Evolutionary conservation across 2,888 invertebrate genomes (phyloP).

Genomic region (Amphipoea lucens): DNA sequence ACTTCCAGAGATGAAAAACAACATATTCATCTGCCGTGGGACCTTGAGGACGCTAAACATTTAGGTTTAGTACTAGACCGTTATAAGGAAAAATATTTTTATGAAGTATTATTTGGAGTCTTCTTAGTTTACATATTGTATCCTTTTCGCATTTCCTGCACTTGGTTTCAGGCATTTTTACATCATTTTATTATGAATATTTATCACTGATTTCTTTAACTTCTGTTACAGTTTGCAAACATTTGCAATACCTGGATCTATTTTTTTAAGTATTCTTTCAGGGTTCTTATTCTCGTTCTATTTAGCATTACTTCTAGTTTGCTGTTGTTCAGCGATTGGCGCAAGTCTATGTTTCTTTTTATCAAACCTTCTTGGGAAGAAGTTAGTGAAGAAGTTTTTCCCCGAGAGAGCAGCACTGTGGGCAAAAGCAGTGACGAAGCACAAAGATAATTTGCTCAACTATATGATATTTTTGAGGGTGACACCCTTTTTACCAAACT

Average conservation of each 20-base stretch:
- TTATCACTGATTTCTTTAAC: conserved; percentile 75
- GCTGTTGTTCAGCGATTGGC: conserved; percentile 98
- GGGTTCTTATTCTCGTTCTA: conserved; percentile 99
- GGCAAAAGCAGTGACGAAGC: conserved; percentile 95
- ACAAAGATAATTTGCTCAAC: conserved; percentile 96
- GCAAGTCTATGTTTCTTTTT: conserved; percentile 98
- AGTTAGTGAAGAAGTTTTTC: conserved; percentile 95
- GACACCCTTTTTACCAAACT: conserved; percentile 99
- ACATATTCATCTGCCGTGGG: conserved; percentile 96
- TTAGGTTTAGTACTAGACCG: conserved; percentile 96
- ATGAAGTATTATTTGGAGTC: conserved; percentile 97
- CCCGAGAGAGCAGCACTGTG: conserved; percentile 96
- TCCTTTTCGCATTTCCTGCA: conserved; percentile 91
- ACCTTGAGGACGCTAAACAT: conserved; percentile 98
- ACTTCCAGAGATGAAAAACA: conserved; percentile 94
- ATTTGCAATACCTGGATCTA: conserved; percentile 99
- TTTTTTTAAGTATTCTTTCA: conserved; percentile 98
- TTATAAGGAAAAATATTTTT: conserved; percentile 98
- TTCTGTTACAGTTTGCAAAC: conserved; percentile 95
- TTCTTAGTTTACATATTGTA: conserved; percentile 99
- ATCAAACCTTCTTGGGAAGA: conserved; percentile 96
- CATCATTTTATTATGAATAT: neutral
- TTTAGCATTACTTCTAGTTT: conserved; percentile 96
- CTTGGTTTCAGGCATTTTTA: conserved; percentile 14
- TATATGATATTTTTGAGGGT: conserved; percentile 99